Conservation (phyloP, 2,888 invertebrate species). For the Neuroscelio doddi region DNA sequence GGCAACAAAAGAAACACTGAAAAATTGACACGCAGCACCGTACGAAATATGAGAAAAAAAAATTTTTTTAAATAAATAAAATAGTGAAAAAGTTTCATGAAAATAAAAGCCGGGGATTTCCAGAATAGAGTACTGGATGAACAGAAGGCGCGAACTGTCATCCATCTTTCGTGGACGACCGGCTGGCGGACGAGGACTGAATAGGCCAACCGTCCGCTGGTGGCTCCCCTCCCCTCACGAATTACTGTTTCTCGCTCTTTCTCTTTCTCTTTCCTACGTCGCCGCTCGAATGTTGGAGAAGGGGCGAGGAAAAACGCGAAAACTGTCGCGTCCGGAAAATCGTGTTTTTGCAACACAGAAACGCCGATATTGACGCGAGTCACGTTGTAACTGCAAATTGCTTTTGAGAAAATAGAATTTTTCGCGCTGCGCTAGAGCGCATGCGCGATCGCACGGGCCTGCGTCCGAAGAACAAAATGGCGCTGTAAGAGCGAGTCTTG, state of each 20-base stretch:
- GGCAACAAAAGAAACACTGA: no score
- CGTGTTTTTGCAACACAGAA: constrained; percentile 18
- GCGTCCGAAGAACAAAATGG: constrained; percentile 5
- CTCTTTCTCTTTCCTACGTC: constrained; percentile 46
- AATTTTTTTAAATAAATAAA: not conserved
- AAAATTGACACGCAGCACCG: no score
- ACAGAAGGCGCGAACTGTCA: constrained; percentile 55
- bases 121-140: constrained; percentile 34
- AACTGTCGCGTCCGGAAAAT: constrained; percentile 36
- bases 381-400: not conserved
- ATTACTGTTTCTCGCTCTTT: constrained; percentile 49
- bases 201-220: constrained; percentile 66
- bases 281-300: constrained; percentile 39
- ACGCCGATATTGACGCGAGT: not conserved
- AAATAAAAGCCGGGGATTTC: not conserved
- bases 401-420: not conserved
- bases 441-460: constrained; percentile 3
- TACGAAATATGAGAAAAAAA: no score
- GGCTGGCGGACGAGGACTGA: constrained; percentile 69
- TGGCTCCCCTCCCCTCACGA: constrained; percentile 60
- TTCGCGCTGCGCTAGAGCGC: not conserved
- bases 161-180: constrained; percentile 56
- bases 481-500: not conserved
- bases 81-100: not conserved
- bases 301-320: constrained; percentile 41